Base-by-base conservation (phyloP, 2,797 vertebrate genomes). In the Epinephelus malabaricus region DNA sequence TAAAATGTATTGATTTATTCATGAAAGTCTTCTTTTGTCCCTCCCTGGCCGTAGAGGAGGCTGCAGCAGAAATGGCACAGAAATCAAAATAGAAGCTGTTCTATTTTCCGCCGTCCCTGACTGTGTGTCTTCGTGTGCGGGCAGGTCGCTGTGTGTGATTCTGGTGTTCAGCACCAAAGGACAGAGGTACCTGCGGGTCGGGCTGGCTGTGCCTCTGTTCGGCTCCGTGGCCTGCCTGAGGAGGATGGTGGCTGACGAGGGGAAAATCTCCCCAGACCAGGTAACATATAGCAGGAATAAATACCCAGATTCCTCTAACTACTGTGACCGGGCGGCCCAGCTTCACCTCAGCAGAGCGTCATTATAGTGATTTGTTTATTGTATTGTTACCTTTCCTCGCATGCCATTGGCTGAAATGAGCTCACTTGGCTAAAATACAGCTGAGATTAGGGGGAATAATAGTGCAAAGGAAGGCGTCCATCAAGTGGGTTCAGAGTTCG, bases 101-200 rank as follows among this genome's bases (percentile, higher is more conserved):
- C 7, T 43, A 0, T 51, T 60, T 69, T 51, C 12, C 54, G 2
- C 15, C 17, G 2, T 47, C 7, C 4, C 64, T 86, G 66, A 79
- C 17, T 47, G 51, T 79, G 76, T 86, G 25, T 81, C 30, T 76
- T 58, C 1, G 2, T 77, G 78, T 84, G 74, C 71, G 70, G 9
- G 38, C 93, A 99, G 98, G 87, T 96, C 95, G 69, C 73, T 99
- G 90, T 97, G 95, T 50, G 92, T 99, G 79, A 97, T 94, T 2
- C 95, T 99, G 93, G 97, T 96, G 88, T 97, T 98, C 93, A 96
- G 95, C 89, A 92, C 94, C 40, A 96, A 97, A 94, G 96, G 95
- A 38, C 92, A 97, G 93, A 83, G 94, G 72, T 97, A 97, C 74
- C 92, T 97, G 85, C 95, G 97, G 27, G 88, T 97, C 8, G 97